Evolutionary conservation across 2,797 vertebrate genomes (phyloP).

Genomic region (Ispidina lecontei): DNA sequence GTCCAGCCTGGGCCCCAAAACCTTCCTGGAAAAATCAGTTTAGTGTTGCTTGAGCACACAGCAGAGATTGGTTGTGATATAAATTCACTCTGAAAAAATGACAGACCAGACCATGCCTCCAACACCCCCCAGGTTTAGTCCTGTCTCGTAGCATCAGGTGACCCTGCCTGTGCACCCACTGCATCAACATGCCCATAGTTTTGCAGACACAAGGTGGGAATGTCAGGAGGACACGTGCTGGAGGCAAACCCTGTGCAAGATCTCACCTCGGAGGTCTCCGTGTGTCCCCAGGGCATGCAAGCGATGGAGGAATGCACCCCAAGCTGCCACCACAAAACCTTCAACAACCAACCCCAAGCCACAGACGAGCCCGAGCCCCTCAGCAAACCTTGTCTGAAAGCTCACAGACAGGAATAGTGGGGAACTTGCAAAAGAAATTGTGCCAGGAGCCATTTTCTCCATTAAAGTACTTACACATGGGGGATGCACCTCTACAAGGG

Average conservation of each 20-base stretch:
- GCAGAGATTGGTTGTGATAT: no score
- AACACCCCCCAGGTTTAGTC: fast-evolving
- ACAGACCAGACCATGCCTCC: fast-evolving
- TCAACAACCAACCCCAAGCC: not conserved
- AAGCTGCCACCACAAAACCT: not conserved
- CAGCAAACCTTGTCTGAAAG: not conserved
- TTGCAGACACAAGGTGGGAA: not conserved
- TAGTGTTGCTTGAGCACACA: not conserved
- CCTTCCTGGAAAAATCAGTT: not conserved
- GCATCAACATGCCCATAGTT: fast-evolving
- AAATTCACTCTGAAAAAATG: not conserved
- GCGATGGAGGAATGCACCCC: not conserved
- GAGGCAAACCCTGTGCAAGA: not conserved
- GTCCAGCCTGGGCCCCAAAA: not conserved
- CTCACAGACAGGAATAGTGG: fast-evolving
- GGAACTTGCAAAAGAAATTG: not conserved
- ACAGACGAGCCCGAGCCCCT: fast-evolving
- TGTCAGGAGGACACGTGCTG: not conserved
- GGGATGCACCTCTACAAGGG: not conserved
- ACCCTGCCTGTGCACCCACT: not conserved
- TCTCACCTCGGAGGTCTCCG: fast-evolving
- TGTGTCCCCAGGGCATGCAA: no score
- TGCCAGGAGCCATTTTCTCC: not conserved
- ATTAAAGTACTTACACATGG: not conserved
- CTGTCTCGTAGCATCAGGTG: fast-evolving